Evolutionary conservation across 2,113 vertebrate genomes (phyloP), one percentile per base, ranked within the genome.

Genomic region (Odobenus rosmarus): DNA sequence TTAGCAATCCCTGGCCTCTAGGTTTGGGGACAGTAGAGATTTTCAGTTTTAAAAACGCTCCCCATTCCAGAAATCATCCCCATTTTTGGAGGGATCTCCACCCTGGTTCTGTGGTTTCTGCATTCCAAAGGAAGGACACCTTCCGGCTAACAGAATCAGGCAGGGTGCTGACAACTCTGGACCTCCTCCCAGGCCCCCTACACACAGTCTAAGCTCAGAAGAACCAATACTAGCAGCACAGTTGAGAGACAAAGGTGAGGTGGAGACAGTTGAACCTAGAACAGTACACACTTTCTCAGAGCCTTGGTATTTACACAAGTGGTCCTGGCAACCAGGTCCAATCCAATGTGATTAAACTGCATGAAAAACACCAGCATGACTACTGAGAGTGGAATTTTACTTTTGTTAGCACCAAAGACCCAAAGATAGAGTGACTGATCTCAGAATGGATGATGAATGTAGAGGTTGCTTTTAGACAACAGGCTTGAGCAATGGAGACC

Each of bases 281-380:
- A 19, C 7, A 93, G n/a, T n/a, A n/a, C 72, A 95, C 46, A 89
- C 4, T 71, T 87, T 94, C 57, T 77, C 83, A 89, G 51, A 85
- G 53, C 39, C 77, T 91, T 84, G 49, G 33, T 69, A 96, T 81
- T 97, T 69, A 91, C 46, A 51, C 18, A 96, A 69, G 42, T 62
- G 59, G 95, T 81, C 31, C 42, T 67, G 9, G 14, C 31, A 90
- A 49, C 18, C 16, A 96, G 51, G 46, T 26, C 76, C 62, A 88
- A 31, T 51, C 21, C 71, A 86, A 87, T 28, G 10, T 57, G 59
- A 76, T 31, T 82, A 93, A 42, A 19, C 76, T 89, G 39, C 74
- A 36, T 36, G 61, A 93, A 93, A 57, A 93, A 57, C 14, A 90
- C 18, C 61, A 85, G 86, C 51, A n/a, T 67, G 24, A 88, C 36